Base-by-base conservation (phyloP, 2,797 vertebrate species). In the Chelonia mydas region DNA sequence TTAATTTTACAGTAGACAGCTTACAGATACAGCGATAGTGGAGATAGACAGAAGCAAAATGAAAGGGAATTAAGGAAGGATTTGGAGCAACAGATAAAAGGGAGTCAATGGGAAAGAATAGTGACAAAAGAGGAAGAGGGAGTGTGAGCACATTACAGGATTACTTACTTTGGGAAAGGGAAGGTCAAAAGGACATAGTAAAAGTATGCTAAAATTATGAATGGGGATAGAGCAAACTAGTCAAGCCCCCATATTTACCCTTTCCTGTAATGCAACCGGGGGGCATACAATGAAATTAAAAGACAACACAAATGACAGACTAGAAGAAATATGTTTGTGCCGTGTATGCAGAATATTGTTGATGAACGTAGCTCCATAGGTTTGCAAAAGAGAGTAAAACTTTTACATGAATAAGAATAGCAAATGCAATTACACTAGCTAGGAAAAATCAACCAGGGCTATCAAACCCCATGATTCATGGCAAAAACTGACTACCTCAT, bases 211-310 rank as follows among this genome's bases (percentile, higher is more conserved):
- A 96, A 54, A 77, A 84, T 92, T 94, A 84, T 59, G 51, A 93
- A 78, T 86, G 74, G 51, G 27, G 82, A 80, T 5, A 81, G 90
- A 91, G 72, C 84, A 93, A 96, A 92, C 86, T 92, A 68, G n/a
- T 78, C 55, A 94, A 91, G 74, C 45, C 92, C 65, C 91, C 78
- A 68, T 96, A 79, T 96, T 97, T 96, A 97, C 93, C 89, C 96
- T 96, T 97, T 92, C 96, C 87, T 94, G 82, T 86, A 5, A 11
- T 81, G 86, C 83, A 95, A 59, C 93, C 78, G 85, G 91, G 83
- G 90, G 83, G 89, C 68, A 92, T 86, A 95, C 94, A 94, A 93
- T 81, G 61, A 92, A 95, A 96, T 95, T 84, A 94, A 92, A 96
- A 96, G 79, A 65, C 87, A 94, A 89, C 80, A 94, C 91, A 88